These are phyloP conservation scores for Ciconia nigra DNA, from an alignment of 2,797 vertebrate genomes.

Conservation along the genomic window DNA sequence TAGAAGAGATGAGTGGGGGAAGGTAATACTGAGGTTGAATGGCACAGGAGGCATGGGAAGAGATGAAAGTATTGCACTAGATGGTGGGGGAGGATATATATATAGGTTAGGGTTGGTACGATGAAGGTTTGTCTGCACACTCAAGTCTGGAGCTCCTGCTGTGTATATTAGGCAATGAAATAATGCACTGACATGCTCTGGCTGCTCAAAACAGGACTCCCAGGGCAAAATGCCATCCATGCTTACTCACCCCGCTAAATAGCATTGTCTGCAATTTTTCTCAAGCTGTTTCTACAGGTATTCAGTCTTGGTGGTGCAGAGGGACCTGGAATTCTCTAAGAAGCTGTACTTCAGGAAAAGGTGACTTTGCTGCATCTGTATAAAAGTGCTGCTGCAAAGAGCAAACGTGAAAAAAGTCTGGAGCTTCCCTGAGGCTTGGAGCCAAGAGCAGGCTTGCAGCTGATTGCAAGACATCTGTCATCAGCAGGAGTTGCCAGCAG, in stretches of 20 bases:
- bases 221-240: constrained; percentile 53
- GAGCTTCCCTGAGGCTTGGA: constrained; percentile 29
- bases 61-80: not conserved
- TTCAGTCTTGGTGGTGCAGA: not conserved
- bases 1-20: not conserved
- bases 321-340: constrained; percentile 4
- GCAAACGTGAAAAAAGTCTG: not conserved
- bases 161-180: constrained; percentile 32
- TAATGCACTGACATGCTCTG: constrained; percentile 36
- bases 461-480: constrained; percentile 59
- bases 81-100: not conserved
- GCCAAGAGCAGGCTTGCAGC: constrained; percentile 39
- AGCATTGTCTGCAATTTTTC: constrained; percentile 21
- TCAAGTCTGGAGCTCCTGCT: not conserved
- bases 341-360: constrained; percentile 18
- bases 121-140: not conserved
- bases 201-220: constrained; percentile 27
- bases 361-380: constrained; percentile 39
- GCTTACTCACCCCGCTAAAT: not conserved
- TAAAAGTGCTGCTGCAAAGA: constrained; percentile 18
- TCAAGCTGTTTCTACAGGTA: constrained; percentile 2
- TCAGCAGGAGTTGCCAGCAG: constrained; percentile 54
- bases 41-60: not conserved
- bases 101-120: not conserved
- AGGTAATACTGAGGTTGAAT: not conserved